Evolutionary conservation across 2,113 vertebrate species (phyloP).

Genomic region (Cynopterus brachyotis): DNA sequence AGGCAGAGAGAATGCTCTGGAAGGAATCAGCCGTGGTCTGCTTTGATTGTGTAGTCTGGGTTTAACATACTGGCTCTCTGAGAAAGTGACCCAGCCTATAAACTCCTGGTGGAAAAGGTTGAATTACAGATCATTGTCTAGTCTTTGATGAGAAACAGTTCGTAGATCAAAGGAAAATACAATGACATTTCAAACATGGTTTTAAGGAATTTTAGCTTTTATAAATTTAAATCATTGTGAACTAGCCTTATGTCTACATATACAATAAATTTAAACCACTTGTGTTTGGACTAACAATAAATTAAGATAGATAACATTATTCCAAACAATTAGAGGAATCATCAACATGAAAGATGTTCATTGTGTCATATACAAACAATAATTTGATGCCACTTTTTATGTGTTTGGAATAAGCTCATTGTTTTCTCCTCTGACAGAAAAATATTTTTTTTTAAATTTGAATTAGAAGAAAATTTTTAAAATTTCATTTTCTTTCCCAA

Average conservation of each 20-base stretch:
- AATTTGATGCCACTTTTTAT: neutral
- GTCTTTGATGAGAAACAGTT: neutral
- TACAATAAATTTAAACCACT: neutral
- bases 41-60: neutral
- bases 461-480: neutral
- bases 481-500: neutral
- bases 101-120: neutral
- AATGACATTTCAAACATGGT: neutral
- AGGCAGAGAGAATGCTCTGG: neutral
- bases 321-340: neutral
- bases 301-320: neutral
- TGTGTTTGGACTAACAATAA: neutral
- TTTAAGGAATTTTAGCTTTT: constrained; percentile 17
- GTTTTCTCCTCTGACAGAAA: neutral
- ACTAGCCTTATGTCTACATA: neutral
- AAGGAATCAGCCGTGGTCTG: neutral
- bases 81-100: neutral
- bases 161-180: neutral
- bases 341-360: neutral
- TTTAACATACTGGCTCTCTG: neutral
- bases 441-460: neutral
- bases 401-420: neutral
- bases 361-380: neutral
- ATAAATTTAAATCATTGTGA: neutral
- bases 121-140: neutral